phyloP scores from a whole-genome alignment of 2,888 invertebrate species.

The Heliconius cydno region DNA sequence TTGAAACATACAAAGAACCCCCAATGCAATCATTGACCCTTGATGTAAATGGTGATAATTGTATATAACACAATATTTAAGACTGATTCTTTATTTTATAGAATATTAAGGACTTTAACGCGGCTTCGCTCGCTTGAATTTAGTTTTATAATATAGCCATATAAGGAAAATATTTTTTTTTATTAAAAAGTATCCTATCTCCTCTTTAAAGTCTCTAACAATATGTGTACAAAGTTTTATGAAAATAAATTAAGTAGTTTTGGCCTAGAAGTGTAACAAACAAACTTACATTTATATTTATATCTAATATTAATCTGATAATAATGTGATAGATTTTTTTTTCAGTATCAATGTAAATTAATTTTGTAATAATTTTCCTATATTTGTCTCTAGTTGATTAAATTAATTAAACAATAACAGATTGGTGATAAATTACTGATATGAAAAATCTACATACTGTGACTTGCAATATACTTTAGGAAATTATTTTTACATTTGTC shows the following conservation, averaged over 20 bases:
- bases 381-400: neutral
- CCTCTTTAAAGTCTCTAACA: no score
- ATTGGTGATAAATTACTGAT: neutral
- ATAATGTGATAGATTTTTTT: no score
- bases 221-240: no score
- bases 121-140: no score
- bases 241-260: no score
- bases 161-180: no score
- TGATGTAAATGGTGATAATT: conserved; percentile 3
- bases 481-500: neutral
- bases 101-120: no score
- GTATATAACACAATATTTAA: neutral
- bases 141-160: no score
- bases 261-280: no score
- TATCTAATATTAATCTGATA: no score
- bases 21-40: conserved; percentile 14
- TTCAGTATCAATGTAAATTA: neutral
- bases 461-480: neutral
- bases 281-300: no score
- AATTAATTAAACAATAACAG: neutral
- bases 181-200: no score
- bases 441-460: neutral
- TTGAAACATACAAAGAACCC: conserved; percentile 42
- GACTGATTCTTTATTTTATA: neutral
- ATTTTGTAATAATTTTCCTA: neutral